Base-by-base conservation (phyloP, 2,888 invertebrate species). In the Pterostichus madidus region DNA sequence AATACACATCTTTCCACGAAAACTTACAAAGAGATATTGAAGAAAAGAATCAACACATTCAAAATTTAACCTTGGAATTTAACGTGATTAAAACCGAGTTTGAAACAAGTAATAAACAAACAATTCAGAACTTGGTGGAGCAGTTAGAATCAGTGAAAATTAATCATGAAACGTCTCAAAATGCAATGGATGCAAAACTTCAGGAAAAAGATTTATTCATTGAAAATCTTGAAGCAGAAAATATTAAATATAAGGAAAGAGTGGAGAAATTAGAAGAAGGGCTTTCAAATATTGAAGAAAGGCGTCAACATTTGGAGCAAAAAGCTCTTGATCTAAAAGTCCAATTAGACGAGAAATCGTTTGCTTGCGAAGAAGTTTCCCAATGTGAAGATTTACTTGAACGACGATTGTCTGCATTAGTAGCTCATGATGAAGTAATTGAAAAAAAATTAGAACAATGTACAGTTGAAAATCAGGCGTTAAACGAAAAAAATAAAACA, bases 181-280 rank as follows among this genome's bases (percentile, higher is more conserved):
- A 93, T 85, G 32, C 90, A 86, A 90, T 92, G 77, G 92, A 94
- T 84, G 94, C 94, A 1, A 96, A 95, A 89, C 88, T 96, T 10
- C 94, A 94, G 87, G 95, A 96, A 88, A 91, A 94, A 84, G 94
- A 95, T 87, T 91, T 94, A 71, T 94, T 94, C 84, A 94, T 95
- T 80, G 96, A 96, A 88, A 93, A 92, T 52, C 90, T 95, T 83
- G 94, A 96, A 88, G 89, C 91, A 35, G 95, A 95, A 86, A 91
- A 94, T 75, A 90, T 88, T 2, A 93, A 93, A 86, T 93, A 93
- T 80, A 94, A 93, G 85, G 92, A 92, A 6, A 93, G 94, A 86
- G 92, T 94, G 52, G 91, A 91, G 44, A 92, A 92, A 46, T 91
- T 96, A 49, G 94, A 95, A 87, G 94, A 95, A 87, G 93, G 93